Base-by-base conservation (phyloP, 2,888 invertebrate species). In the Aspidiotus destructor region DNA sequence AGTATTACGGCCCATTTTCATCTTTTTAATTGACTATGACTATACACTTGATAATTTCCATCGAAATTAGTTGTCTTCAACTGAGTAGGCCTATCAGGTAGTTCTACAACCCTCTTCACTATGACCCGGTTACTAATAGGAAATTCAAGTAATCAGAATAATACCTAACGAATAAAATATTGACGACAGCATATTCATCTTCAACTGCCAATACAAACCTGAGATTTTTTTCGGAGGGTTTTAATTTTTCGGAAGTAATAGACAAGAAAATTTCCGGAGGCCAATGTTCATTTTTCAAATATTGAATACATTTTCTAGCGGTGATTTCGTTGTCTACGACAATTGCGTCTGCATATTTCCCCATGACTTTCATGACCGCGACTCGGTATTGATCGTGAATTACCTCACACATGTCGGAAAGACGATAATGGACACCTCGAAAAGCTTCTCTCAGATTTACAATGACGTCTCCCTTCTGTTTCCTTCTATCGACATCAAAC, bases 311-410 rank as follows among this genome's bases (percentile, higher is more conserved):
- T 74, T 91, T 87, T 16, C 95, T 83, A 7, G 97, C 99, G 0
- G 99, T 99, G 79, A 93, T 92, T 79, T 97, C 97, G 0, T 93
- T 92, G 79, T 99, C 99, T 44, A 98, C 98, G 15, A 99, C 97
- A 75, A 99, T 99, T 68, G 97, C 97, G 77, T 97, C 98, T 98
- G 99, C 99, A 79, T 96, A 96, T 80, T 97, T 98, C 70, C 97
- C 98, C 73, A 99, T 83, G 63, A 98, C 93, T 80, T 97, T 97
- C 0, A 97, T 97, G 75, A 97, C 92, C 55, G 96, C 94, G 69
- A 97, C 91, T 79, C 98, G 97, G 82, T 96, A 99, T 41, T 94
- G 85, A 79, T 97, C 96, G 81, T 99, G 98, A 60, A 95, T 94
- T 1, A 98, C 98, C 79, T 98, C 95, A 78, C 98, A 99, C 88